A percentile compares a stretch with the other conserved stretches of the same genome.
phyloP scores from a whole-genome alignment of 1,140 invertebrate species.

The Drosophila mauritiana region DNA sequence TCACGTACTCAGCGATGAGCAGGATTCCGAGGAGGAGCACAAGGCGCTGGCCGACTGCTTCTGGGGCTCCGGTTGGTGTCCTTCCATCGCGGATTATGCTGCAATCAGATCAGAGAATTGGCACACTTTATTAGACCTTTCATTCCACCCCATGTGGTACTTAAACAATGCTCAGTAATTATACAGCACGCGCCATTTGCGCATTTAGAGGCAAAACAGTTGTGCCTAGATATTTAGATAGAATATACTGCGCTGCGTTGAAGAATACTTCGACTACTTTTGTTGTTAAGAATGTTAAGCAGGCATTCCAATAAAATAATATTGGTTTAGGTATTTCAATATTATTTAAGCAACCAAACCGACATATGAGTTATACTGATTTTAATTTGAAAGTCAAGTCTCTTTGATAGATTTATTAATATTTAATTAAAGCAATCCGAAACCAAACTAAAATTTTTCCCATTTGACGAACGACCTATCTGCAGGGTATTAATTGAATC shows the following conservation, averaged over 20 bases:
- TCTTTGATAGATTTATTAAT: background rate
- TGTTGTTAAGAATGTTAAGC: no score
- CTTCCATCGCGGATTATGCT: slow-evolving; percentile 28
- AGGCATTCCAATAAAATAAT: no score
- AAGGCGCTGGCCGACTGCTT: slow-evolving; percentile 21
- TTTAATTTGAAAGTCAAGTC: no score
- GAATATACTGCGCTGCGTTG: background rate
- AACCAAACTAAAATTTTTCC: background rate
- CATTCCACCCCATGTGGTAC: slow-evolving; percentile 25
- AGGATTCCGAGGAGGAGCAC: slow-evolving; percentile 8
- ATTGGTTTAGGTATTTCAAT: no score
- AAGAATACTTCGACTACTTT: no score
- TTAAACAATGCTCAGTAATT: slow-evolving; percentile 69
- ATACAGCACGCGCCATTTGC: slow-evolving; percentile 62
- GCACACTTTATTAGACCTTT: slow-evolving; percentile 41
- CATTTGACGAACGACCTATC: background rate
- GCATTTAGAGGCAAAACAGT: slow-evolving; percentile 62
- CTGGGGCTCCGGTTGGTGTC: slow-evolving; percentile 37
- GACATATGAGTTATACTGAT: no score
- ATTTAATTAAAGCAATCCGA: background rate
- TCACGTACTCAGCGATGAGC: slow-evolving; percentile 63
- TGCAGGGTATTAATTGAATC: slow-evolving; percentile 38
- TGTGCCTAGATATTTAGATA: slow-evolving; percentile 1
- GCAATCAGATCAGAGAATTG: slow-evolving; percentile 27
- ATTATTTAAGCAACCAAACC: no score